These are phyloP conservation scores for Hepsetus odoe DNA, from an alignment of 2,113 vertebrate genomes.

Conservation along the genomic window DNA sequence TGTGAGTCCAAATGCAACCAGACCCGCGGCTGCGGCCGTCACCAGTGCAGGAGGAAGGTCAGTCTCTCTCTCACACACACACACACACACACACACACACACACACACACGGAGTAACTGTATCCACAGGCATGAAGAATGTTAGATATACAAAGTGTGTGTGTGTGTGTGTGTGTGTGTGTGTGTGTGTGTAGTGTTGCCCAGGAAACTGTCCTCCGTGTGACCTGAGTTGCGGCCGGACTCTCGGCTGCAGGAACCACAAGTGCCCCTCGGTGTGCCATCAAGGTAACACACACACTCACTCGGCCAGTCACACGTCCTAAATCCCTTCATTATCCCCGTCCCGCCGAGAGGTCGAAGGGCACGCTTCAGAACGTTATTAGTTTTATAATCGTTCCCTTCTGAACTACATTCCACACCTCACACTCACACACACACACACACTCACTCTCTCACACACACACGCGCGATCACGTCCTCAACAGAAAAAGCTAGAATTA, in stretches of 20 bases:
- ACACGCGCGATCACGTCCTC: too few species aligned
- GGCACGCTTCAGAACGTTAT: not conserved
- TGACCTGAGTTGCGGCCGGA: conserved; percentile 89
- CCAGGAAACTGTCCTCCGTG: conserved; percentile 93
- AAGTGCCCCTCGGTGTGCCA: conserved; percentile 95
- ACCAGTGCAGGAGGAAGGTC: conserved; percentile 95
- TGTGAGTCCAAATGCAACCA: conserved; percentile 92
- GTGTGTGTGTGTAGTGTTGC: conserved; percentile 81
- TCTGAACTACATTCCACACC: too few species aligned
- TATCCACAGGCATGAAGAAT: not conserved
- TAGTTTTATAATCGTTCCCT: not conserved
- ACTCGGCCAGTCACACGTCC: not conserved
- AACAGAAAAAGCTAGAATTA: too few species aligned
- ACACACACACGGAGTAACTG: not conserved
- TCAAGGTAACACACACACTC: conserved; percentile 79
- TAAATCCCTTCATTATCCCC: not conserved
- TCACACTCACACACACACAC: too few species aligned
- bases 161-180: conserved; percentile 29
- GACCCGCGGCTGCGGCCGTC: conserved; percentile 87
- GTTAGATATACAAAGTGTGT: too few species aligned
- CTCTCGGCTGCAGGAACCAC: conserved; percentile 93
- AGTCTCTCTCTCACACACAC: conserved; percentile 5
- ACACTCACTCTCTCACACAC: too few species aligned
- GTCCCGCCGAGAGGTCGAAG: not conserved
- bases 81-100: conserved; percentile 1